These are phyloP conservation scores for Bombus consobrinus DNA, from an alignment of 1,140 invertebrate species.

Conservation along the genomic window DNA sequence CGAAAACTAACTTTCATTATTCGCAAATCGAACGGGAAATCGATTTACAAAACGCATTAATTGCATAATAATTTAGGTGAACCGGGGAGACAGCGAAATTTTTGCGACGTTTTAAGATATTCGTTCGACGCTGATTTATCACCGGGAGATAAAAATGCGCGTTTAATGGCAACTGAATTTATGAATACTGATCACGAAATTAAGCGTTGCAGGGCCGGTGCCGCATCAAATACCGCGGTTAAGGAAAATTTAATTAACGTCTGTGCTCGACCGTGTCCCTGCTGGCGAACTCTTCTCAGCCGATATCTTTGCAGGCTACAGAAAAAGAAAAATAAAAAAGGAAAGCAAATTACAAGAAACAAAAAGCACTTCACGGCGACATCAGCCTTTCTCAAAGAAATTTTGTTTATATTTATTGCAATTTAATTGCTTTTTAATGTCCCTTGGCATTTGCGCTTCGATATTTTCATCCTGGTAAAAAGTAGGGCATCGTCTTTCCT, in stretches of 20 bases:
- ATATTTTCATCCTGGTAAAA: background rate
- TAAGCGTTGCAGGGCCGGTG: conserved; percentile 11
- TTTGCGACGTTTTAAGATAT: conserved; percentile 20
- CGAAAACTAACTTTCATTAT: no score
- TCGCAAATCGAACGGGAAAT: background rate
- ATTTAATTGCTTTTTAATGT: conserved; percentile 3
- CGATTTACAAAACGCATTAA: background rate
- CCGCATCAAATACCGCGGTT: conserved; percentile 27
- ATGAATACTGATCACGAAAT: conserved; percentile 48
- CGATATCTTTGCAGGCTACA: background rate
- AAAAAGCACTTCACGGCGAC: background rate
- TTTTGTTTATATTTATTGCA: background rate
- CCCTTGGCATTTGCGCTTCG: background rate
- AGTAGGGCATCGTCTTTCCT: no score
- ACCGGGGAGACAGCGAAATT: background rate
- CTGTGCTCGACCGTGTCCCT: background rate
- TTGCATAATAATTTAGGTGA: conserved; percentile 16
- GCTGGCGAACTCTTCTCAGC: background rate
- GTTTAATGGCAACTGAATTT: conserved; percentile 47
- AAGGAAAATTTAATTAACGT: conserved; percentile 48
- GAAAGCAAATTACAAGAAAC: background rate
- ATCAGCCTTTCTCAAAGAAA: background rate
- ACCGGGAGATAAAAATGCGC: conserved; percentile 7
- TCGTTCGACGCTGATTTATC: conserved; percentile 23
- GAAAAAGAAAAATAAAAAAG: background rate